Percentiles rank a stretch among this genome's conserved stretches.
Conservation (phyloP, 2,797 vertebrate species). For the Odontamblyopus rebecca region DNA sequence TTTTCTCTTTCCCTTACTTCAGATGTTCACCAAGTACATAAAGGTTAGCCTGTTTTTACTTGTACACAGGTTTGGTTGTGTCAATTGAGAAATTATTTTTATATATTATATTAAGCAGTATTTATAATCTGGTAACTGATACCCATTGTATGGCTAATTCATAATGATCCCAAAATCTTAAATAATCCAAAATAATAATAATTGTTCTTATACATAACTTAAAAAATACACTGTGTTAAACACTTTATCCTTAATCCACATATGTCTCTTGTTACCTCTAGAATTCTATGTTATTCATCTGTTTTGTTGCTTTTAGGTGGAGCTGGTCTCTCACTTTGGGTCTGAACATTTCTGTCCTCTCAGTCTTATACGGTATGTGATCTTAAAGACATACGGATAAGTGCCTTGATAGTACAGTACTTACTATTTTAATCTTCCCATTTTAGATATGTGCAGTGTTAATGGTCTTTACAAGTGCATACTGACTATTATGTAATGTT, state of each 20-base stretch:
- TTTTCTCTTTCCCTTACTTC: constrained; percentile 77
- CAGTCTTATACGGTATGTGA: constrained; percentile 91
- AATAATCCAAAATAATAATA: background rate
- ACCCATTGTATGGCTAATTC: background rate
- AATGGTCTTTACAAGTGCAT: background rate
- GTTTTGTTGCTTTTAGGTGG: constrained; percentile 80
- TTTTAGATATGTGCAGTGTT: background rate
- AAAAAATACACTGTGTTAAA: no score
- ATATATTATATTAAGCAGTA: background rate
- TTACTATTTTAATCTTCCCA: background rate
- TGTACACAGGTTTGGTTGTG: constrained; percentile 63
- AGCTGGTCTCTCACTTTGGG: constrained; percentile 95
- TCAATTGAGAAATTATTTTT: constrained; percentile 30
- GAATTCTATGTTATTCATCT: constrained; percentile 26
- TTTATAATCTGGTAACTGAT: background rate
- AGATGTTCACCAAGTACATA: constrained; percentile 99
- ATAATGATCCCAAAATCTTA: background rate
- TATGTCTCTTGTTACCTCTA: background rate
- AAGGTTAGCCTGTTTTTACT: constrained; percentile 89
- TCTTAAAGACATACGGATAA: background rate
- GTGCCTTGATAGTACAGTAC: background rate
- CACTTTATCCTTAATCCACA: background rate
- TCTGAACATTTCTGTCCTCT: constrained; percentile 98
- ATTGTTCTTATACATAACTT: no score
- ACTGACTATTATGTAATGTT: background rate